A percentile compares a stretch with the other conserved stretches of the same genome.
Conservation (phyloP, 1,140 invertebrate species). For the Calliphora vicina region DNA sequence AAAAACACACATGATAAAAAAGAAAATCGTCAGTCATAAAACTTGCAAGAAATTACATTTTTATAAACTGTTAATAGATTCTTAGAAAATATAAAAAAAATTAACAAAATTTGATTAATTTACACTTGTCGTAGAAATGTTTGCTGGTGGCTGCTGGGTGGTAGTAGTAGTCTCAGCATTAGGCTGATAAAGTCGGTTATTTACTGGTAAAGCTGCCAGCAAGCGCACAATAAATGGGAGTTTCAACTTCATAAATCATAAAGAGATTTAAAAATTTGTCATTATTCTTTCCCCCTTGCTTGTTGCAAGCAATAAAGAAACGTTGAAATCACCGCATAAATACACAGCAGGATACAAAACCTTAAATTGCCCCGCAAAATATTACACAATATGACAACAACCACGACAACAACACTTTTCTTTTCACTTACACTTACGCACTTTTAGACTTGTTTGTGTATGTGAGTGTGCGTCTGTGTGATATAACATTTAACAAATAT, state of each 20-base stretch:
- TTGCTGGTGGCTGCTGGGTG: background rate
- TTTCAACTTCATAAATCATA: constrained; percentile 27
- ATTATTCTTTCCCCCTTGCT: background rate
- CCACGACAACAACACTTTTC: constrained; percentile 22
- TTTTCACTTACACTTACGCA: background rate
- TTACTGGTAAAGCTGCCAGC: background rate
- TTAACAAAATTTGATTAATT: constrained; percentile 24
- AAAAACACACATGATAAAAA: constrained; percentile 17
- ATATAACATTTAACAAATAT: background rate
- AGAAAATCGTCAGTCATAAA: background rate
- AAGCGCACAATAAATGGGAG: background rate
- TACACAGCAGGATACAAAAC: constrained; percentile 63
- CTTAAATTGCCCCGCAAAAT: constrained; percentile 62
- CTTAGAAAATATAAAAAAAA: background rate
- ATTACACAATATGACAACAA: constrained; percentile 35
- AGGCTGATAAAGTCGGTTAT: background rate
- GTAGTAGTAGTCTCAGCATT: background rate
- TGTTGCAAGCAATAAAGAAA: background rate
- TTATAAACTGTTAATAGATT: constrained; percentile 32
- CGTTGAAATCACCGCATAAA: constrained; percentile 55
- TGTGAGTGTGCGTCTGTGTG: background rate
- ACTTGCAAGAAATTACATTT: background rate
- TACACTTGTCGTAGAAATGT: constrained; percentile 2
- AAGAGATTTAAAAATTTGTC: constrained; percentile 23
- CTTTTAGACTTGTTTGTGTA: background rate